These are phyloP conservation scores for Mechanitis messenoides DNA, from an alignment of 2,888 invertebrate genomes.

Conservation along the genomic window DNA sequence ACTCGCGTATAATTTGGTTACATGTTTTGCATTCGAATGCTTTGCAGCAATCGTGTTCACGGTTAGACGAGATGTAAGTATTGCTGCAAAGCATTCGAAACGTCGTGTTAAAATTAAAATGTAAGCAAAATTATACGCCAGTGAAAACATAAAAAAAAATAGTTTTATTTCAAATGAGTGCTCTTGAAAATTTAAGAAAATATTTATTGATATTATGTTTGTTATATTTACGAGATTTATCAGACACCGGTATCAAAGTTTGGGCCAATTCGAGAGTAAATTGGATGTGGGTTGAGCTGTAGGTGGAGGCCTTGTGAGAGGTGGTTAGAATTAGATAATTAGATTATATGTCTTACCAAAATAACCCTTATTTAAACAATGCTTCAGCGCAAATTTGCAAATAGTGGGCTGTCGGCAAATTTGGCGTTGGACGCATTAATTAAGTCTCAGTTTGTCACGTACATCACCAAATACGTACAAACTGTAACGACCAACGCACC, in stretches of 20 bases:
- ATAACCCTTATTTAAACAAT: constrained; percentile 46
- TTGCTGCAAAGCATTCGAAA: too few species aligned
- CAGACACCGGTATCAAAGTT: constrained; percentile 36
- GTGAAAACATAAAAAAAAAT: too few species aligned
- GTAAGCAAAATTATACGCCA: too few species aligned
- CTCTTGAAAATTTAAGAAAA: not conserved
- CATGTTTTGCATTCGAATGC: too few species aligned
- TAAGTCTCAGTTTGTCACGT: constrained; percentile 64
- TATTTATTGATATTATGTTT: not conserved
- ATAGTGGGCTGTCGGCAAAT: constrained; percentile 49
- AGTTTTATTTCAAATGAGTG: too few species aligned
- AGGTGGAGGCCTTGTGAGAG: constrained; percentile 70
- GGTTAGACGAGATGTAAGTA: too few species aligned
- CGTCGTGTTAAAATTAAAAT: too few species aligned
- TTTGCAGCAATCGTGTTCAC: too few species aligned
- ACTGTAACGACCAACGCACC: constrained; percentile 46
- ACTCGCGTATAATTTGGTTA: too few species aligned
- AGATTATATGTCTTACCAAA: constrained; percentile 39
- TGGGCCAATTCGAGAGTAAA: constrained; percentile 57
- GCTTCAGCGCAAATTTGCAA: constrained; percentile 53
- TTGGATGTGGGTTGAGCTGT: constrained; percentile 71
- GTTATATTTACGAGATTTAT: constrained; percentile 5
- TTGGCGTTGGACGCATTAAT: constrained; percentile 69
- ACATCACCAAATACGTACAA: constrained; percentile 59
- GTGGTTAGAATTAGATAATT: constrained; percentile 60